phyloP scores from a whole-genome alignment of 2,113 vertebrate species.

The Carollia perspicillata region DNA sequence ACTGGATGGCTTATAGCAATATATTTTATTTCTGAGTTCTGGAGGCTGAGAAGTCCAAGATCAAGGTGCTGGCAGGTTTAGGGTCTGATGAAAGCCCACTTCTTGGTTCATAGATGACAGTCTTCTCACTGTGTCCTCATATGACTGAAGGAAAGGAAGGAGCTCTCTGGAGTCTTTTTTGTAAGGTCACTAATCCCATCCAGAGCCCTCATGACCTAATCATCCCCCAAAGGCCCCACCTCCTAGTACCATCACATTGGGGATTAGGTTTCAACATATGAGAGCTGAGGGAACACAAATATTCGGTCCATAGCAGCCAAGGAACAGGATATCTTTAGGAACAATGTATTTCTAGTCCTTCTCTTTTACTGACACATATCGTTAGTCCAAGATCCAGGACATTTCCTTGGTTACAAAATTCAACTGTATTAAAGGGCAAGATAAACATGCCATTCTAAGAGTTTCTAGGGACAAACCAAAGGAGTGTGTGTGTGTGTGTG shows the following conservation, averaged over 20 bases:
- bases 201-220: neutral
- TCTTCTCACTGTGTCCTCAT: neutral
- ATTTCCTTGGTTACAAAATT: slow-evolving; percentile 30
- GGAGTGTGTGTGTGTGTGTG: neutral
- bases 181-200: neutral
- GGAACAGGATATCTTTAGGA: neutral
- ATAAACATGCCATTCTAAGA: neutral
- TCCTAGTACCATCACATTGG: neutral
- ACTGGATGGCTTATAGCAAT: neutral
- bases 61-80: neutral
- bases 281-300: neutral
- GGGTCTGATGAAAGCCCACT: neutral
- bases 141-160: neutral
- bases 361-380: neutral
- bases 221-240: neutral
- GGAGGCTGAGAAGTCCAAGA: neutral
- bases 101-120: neutral
- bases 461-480: neutral
- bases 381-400: neutral
- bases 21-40: neutral
- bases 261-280: neutral
- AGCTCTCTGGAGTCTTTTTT: neutral
- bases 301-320: neutral
- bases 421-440: neutral
- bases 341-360: neutral